Conservation (phyloP, 2,888 invertebrate genomes). For the Polydrusus cervinus region DNA sequence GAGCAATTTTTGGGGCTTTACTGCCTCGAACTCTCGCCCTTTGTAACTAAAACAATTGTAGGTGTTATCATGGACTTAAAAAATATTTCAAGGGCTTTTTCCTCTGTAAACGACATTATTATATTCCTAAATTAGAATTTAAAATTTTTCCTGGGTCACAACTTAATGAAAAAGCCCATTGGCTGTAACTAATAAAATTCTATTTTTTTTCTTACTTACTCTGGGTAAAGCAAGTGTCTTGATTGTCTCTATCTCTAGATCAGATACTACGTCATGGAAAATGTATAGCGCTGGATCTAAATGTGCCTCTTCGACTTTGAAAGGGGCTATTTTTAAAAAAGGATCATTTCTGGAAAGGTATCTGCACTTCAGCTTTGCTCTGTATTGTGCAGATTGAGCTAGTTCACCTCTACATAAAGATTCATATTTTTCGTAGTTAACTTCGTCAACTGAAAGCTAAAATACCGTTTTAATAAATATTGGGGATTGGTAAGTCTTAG, state of each 20-base stretch:
- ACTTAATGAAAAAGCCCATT: too few species aligned
- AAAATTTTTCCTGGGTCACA: too few species aligned
- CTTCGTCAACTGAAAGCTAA: too few species aligned
- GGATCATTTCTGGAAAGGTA: slow-evolving; percentile 81
- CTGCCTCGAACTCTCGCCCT: too few species aligned
- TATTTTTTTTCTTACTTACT: slow-evolving; percentile 76
- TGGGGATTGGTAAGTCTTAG: too few species aligned
- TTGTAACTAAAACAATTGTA: slow-evolving; percentile 81
- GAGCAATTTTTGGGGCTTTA: slow-evolving; percentile 95
- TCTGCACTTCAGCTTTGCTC: slow-evolving; percentile 79
- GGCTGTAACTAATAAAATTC: too few species aligned
- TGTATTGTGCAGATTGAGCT: slow-evolving; percentile 71
- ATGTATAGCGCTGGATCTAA: slow-evolving; percentile 87
- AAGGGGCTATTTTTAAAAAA: slow-evolving; percentile 84
- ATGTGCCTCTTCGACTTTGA: slow-evolving; percentile 86
- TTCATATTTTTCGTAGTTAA: too few species aligned
- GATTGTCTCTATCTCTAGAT: slow-evolving; percentile 89
- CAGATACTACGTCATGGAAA: slow-evolving; percentile 91
- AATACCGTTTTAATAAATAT: too few species aligned
- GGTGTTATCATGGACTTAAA: too few species aligned
- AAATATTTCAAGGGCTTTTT: too few species aligned
- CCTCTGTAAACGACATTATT: too few species aligned
- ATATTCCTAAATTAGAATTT: too few species aligned
- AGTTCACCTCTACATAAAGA: slow-evolving; percentile 86
- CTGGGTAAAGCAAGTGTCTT: slow-evolving; percentile 90